Base-by-base conservation (phyloP, 1,140 invertebrate species). In the Tachypleus tridentatus region DNA sequence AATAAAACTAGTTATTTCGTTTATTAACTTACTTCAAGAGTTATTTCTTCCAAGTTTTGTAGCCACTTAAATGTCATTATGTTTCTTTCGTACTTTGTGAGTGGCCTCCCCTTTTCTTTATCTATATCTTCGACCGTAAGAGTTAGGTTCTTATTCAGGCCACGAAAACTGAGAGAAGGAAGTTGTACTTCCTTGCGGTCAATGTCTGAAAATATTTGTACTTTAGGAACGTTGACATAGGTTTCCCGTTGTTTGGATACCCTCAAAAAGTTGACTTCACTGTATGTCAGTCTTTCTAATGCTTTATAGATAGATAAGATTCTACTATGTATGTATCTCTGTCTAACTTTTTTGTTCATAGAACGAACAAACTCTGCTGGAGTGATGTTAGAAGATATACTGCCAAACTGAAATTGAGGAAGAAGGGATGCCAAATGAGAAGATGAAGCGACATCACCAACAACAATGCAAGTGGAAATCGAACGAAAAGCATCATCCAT, bases 41-140 rank as follows among this genome's bases (percentile, higher is more conserved):
- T 77, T 4, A 76, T 78, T 69, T 86, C 87, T 71, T 91, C 88
- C 3, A 91, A 78, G 3, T 87, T 88, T 72, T 91, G 88, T 0
- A 92, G 80, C 89, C 89, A 91, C 72, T 91, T 90, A 77, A 92
- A 91, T 51, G 91, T 91, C 86, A 91, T 90, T 86, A 91, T 91
- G 74, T 92, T 91, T 11, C 89, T 75, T 70, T 91, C 87, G 76
- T 91, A 91, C 74, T 90, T 90, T 10, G 87, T 88, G 4, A 91
- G 78, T 4, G 89, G 87, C 66, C 88, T 86, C 1, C 88, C 88
- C 3, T 87, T 77, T 73, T 91, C 87, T 57, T 87, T 77, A 71
- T 91, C 88, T 6, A 91, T 82, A 68, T 91, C 89, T n/a, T 57
- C 47, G 10, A 62, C 51, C 10, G 51, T 54, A 10, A 62, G 49